Base-by-base conservation (phyloP, 2,113 vertebrate genomes). In the Delphinus delphis region DNA sequence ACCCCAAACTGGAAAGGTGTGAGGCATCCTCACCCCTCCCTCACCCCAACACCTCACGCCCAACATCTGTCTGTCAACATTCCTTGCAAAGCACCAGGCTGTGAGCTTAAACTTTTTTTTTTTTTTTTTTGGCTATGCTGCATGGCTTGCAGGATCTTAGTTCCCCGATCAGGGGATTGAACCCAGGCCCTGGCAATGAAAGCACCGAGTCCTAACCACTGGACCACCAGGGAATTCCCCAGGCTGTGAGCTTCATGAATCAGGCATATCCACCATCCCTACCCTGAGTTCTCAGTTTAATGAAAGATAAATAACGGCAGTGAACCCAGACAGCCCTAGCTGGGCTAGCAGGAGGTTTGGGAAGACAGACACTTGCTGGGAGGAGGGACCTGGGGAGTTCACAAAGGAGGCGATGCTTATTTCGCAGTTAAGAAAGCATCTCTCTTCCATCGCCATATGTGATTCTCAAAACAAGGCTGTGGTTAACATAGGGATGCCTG, bases 371-470 rank as follows among this genome's bases (percentile, higher is more conserved):
- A 41, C 21, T 3, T 44, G 41, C 13, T 9, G 31, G 41, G 18
- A 26, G 65, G 44, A 25, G 23, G 41, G 8, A 4, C 18, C 31
- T 36, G 33, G 60, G n/a, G 38, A 92, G 28, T 18, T 76, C 25
- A 36, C 2, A 26, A 60, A 63, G 62, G 36, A 79, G 17, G 26
- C 60, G 53, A 28, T 0, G 7, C 31, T 87, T 15, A 18, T 50
- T 70, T 55, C 2, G 1, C 67, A 17, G 28, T 62, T 77, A 68
- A 90, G 41, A 88, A 89, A 95, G 26, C 90, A 41, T 76, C 33
- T 92, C 11, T 77, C 53, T 65, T 67, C 53, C 31, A 2, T 20
- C 0, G 0, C 25, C 20, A 8, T 4, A 21, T 2, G 38, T n/a
- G 67, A 83, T 12, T 86, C 21, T 71, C 23, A 4, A 62, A 17